Conservation (phyloP, 2,888 invertebrate species). For the Drosophila setosimentum region DNA sequence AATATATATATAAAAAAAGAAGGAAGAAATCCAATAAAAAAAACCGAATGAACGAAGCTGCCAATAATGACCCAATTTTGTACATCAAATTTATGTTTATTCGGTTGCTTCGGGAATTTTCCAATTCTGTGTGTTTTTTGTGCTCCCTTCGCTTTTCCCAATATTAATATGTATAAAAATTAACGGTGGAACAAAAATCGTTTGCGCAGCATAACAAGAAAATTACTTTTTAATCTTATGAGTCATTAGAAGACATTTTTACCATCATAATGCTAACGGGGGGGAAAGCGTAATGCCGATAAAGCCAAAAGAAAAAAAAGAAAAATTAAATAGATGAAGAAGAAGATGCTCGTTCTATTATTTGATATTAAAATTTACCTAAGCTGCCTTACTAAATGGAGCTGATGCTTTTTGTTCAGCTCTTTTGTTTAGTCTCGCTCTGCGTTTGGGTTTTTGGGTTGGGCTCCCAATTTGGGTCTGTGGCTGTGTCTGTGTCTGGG, state of each 20-base stretch:
- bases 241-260: constrained; percentile 78
- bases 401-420: constrained; percentile 25
- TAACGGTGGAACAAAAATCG: constrained; percentile 70
- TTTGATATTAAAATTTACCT: constrained; percentile 46
- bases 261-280: constrained; percentile 55
- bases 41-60: constrained; percentile 62
- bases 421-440: constrained; percentile 64
- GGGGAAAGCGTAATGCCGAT: constrained; percentile 51
- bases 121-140: constrained; percentile 10
- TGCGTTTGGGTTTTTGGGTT: constrained; percentile 1
- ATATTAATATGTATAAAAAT: constrained; percentile 80
- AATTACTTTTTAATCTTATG: constrained; percentile 82
- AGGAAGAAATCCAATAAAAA: no score
- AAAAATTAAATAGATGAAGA: constrained; percentile 12
- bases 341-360: constrained; percentile 32
- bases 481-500: constrained; percentile 16
- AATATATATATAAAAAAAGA: constrained; percentile 26
- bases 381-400: constrained; percentile 66
- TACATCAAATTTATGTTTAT: constrained; percentile 79
- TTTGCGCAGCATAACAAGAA: constrained; percentile 73
- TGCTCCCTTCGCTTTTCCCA: constrained; percentile 50
- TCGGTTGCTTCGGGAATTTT: constrained; percentile 49
- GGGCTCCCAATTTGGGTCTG: constrained; percentile 3
- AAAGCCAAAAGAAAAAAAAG: constrained; percentile 31
- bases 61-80: constrained; percentile 81